These are phyloP conservation scores for Micronycteris hirsuta DNA, from an alignment of 2,113 vertebrate genomes.

Conservation along the genomic window DNA sequence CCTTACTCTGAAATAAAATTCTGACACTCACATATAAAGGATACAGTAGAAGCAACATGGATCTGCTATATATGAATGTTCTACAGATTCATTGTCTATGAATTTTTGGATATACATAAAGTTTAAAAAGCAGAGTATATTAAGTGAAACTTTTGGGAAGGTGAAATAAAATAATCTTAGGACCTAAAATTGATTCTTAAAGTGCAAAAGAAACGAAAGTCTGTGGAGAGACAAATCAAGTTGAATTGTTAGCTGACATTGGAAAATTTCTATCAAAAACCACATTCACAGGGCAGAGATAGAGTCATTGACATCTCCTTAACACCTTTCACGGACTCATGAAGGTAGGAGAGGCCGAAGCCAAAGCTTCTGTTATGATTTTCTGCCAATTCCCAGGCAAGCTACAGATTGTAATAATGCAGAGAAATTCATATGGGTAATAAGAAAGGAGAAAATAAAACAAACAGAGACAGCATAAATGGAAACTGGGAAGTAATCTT, in stretches of 20 bases:
- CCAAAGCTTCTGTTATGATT: background rate
- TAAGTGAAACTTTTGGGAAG: slow-evolving; percentile 51
- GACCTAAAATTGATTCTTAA: slow-evolving; percentile 34
- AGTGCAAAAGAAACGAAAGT: slow-evolving; percentile 12
- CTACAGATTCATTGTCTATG: slow-evolving; percentile 22
- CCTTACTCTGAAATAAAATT: slow-evolving; percentile 57
- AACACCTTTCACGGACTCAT: background rate
- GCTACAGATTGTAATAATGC: background rate
- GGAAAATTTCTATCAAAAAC: background rate
- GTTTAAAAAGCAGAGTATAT: slow-evolving; percentile 40
- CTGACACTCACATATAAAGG: slow-evolving; percentile 47
- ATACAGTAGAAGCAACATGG: background rate
- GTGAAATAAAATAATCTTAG: slow-evolving; percentile 50
- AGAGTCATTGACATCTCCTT: background rate
- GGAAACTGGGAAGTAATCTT: background rate
- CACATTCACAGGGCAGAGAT: background rate
- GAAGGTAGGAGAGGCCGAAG: background rate
- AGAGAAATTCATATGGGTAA: background rate
- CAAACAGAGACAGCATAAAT: background rate
- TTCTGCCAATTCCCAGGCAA: background rate
- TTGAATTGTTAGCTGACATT: background rate
- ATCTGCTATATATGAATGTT: background rate
- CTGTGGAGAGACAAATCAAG: slow-evolving; percentile 8
- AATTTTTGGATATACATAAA: slow-evolving; percentile 34
- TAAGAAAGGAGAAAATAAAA: background rate